Conservation (phyloP, 2,113 vertebrate species). For the Lophura nycthemera region DNA sequence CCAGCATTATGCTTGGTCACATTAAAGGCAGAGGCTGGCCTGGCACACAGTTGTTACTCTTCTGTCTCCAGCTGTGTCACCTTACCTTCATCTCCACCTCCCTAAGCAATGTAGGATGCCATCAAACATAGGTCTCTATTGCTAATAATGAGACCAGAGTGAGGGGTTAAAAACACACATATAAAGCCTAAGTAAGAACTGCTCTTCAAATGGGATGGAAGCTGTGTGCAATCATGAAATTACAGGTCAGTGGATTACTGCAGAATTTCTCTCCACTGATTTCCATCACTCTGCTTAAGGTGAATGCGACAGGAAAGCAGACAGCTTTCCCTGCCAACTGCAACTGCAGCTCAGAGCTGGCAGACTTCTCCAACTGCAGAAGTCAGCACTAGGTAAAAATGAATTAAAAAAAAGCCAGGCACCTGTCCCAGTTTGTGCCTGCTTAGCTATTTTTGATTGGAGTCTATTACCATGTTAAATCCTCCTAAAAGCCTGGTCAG, state of each 20-base stretch:
- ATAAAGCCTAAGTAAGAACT: not conserved
- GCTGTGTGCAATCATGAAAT: not conserved
- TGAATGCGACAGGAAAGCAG: not conserved
- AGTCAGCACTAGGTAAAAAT: constrained; percentile 44
- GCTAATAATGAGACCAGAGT: not conserved
- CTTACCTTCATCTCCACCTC: not conserved
- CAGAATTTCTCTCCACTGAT: not conserved
- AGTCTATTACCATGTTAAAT: constrained; percentile 66
- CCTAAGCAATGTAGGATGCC: not conserved
- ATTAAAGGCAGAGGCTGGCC: not conserved
- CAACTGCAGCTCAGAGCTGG: not conserved
- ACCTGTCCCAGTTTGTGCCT: constrained; percentile 65
- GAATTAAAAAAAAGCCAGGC: not conserved
- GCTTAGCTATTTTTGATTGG: constrained; percentile 62
- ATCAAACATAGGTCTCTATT: not conserved
- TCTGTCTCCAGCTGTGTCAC: not conserved
- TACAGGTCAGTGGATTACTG: not conserved
- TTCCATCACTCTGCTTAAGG: not conserved
- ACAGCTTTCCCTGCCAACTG: constrained; percentile 19
- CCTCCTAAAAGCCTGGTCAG: constrained; percentile 71
- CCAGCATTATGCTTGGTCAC: not conserved
- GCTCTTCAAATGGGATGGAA: not conserved
- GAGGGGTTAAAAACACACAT: not conserved
- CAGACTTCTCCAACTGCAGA: not conserved
- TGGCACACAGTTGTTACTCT: not conserved